Percentiles rank a stretch among this genome's conserved stretches.
These are phyloP conservation scores for Leptothorax acervorum DNA, from an alignment of 2,888 invertebrate genomes.

Conservation along the genomic window DNA sequence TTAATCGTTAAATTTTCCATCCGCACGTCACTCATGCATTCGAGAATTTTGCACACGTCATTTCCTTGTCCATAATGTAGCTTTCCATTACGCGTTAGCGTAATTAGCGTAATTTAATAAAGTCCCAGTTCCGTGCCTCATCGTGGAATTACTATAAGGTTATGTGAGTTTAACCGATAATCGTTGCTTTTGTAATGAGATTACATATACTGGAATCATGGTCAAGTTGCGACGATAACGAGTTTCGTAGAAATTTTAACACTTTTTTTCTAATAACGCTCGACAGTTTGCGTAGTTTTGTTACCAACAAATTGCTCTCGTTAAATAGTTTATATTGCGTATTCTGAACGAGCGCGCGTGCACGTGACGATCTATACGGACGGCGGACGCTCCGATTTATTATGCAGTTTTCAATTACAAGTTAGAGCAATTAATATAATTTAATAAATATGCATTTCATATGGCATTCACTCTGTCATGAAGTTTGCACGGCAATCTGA, in stretches of 20 bases:
- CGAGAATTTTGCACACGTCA: constrained; percentile 35
- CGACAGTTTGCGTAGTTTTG: not conserved
- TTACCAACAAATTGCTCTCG: not conserved
- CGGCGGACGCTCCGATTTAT: constrained; percentile 6
- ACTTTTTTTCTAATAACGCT: constrained; percentile 28
- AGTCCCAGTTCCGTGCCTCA: not conserved
- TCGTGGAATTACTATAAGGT: constrained; percentile 28
- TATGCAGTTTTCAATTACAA: constrained; percentile 26
- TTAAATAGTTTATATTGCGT: constrained; percentile 31
- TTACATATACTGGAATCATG: not conserved
- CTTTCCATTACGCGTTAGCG: constrained; percentile 27
- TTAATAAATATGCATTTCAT: constrained; percentile 23
- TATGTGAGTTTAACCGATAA: constrained; percentile 27
- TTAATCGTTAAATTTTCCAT: constrained; percentile 32
- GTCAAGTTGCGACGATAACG: constrained; percentile 2
- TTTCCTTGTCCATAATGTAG: constrained; percentile 45
- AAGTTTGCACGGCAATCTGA: not conserved
- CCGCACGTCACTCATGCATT: not conserved
- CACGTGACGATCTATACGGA: constrained; percentile 8
- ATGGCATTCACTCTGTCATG: not conserved
- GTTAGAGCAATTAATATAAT: constrained; percentile 33
- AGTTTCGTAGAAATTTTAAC: constrained; percentile 23
- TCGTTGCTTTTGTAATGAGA: not conserved
- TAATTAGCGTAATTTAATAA: constrained; percentile 49
- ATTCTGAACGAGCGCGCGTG: not conserved